Evolutionary conservation across 2,888 invertebrate species (phyloP), one percentile per base, ranked within the genome.

Genomic region (Beris chalybata): DNA sequence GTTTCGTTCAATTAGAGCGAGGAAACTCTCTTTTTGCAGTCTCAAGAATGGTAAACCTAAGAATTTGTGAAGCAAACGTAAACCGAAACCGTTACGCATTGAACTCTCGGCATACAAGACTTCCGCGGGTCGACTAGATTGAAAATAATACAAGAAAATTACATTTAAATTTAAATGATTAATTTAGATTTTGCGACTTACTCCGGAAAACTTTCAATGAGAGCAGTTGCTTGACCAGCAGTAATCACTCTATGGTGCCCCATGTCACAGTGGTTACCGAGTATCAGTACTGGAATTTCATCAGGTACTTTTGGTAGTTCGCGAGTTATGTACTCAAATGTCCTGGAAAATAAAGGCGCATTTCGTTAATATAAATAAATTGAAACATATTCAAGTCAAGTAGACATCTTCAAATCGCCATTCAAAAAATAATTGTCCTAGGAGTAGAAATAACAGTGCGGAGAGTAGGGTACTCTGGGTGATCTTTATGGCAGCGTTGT

Each of bases 231-330:
- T 75, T 89, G 87, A 78, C 91, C 91, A 22, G 85, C 81, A 1
- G 87, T 86, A 30, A 96, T 89, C 67, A 92, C 92, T 64, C 96
- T 84, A 77, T 97, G 96, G 80, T 96, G 96, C n/a, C 93, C 89
- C 95, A 97, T 95, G 79, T 97, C 97, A 76, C 95, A 90, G 78
- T 95, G 95, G 82, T 97, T 97, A 1, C 95, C 96, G 56, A 97
- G 84, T 44, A 97, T 88, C 64, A 97, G 86, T 9, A 96, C 88
- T 1, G 95, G 94, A 76, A 91, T 84, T 74, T 91, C 89, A 30
- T 83, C 88, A 76, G 85, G 95, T 63, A 96, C 87, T 78, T 89
- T 89, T 1, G 88, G 85, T 71, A 97, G 79, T 81, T 97, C 97
- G 72, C 92, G 85, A 74, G 94, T 91, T 12, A 97, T 90, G 82